Conservation (phyloP, 2,113 vertebrate species). For the Silurus meridionalis region DNA sequence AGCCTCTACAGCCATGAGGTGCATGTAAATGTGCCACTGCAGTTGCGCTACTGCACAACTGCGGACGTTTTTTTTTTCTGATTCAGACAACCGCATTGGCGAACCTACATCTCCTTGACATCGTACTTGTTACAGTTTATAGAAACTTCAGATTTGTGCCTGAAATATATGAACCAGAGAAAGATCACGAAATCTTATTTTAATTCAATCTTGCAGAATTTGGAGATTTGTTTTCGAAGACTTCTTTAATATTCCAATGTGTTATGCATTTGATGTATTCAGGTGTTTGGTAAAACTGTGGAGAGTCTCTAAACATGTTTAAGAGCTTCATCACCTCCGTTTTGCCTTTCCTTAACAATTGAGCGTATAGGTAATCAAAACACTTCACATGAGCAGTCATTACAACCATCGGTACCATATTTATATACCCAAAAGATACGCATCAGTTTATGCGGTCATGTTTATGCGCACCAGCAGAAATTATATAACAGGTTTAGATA, state of each 20-base stretch:
- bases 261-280: too few relatives aligned
- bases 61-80: neutral
- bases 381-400: neutral
- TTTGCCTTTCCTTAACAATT: neutral
- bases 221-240: neutral
- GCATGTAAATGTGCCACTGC: conserved; percentile 42
- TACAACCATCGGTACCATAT: neutral
- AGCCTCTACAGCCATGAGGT: conserved; percentile 36
- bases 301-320: neutral
- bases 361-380: neutral
- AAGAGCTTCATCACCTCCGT: neutral
- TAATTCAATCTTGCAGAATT: neutral
- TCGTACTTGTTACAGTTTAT: neutral
- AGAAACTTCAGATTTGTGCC: neutral
- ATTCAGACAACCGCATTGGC: neutral
- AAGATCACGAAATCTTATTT: too few relatives aligned
- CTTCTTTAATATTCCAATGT: neutral
- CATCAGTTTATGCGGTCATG: too few relatives aligned
- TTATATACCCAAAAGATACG: too few relatives aligned
- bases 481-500: too few relatives aligned
- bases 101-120: neutral
- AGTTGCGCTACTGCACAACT: conserved; percentile 11
- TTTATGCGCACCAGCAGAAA: too few relatives aligned
- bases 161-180: neutral
- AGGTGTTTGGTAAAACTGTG: neutral